These are phyloP conservation scores for Diaperis boleti DNA, from an alignment of 2,888 invertebrate genomes.

Conservation along the genomic window DNA sequence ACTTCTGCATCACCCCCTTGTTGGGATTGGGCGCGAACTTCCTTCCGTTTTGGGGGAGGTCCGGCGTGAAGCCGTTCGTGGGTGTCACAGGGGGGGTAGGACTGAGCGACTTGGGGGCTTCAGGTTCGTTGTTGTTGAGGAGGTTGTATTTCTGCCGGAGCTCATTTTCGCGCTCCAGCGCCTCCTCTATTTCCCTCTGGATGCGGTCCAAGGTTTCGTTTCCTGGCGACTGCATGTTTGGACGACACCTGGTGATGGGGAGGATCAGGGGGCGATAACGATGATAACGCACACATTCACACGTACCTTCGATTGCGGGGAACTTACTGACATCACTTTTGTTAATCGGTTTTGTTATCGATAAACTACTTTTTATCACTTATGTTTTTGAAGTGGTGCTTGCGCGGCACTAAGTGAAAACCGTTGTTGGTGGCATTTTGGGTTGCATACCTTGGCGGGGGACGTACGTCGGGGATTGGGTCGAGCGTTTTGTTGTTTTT, in stretches of 20 bases:
- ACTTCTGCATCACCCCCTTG: constrained; percentile 88
- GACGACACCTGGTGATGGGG: constrained; percentile 38
- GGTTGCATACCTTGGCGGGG: constrained; percentile 8
- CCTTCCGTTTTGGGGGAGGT: constrained; percentile 53
- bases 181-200: constrained; percentile 90
- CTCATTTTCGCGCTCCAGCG: constrained; percentile 86
- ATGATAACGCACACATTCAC: constrained; percentile 17
- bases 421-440: constrained; percentile 36
- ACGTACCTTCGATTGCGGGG: constrained; percentile 3
- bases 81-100: too few relatives aligned
- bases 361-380: constrained; percentile 21
- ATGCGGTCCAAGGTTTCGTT: constrained; percentile 78
- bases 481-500: too few relatives aligned
- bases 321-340: constrained; percentile 36
- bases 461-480: constrained; percentile 10
- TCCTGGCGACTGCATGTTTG: constrained; percentile 37
- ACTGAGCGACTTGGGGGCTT: constrained; percentile 37
- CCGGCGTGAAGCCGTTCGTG: constrained; percentile 1
- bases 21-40: constrained; percentile 72
- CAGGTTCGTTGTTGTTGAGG: constrained; percentile 28
- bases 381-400: constrained; percentile 23
- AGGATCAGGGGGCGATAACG: constrained; percentile 6
- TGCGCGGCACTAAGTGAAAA: constrained; percentile 40
- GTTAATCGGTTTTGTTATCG: constrained; percentile 30
- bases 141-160: constrained; percentile 71